A percentile compares a stretch with the other conserved stretches of the same genome.
Evolutionary conservation across 2,888 invertebrate species (phyloP).

Genomic region (Hylaea fasciaria): DNA sequence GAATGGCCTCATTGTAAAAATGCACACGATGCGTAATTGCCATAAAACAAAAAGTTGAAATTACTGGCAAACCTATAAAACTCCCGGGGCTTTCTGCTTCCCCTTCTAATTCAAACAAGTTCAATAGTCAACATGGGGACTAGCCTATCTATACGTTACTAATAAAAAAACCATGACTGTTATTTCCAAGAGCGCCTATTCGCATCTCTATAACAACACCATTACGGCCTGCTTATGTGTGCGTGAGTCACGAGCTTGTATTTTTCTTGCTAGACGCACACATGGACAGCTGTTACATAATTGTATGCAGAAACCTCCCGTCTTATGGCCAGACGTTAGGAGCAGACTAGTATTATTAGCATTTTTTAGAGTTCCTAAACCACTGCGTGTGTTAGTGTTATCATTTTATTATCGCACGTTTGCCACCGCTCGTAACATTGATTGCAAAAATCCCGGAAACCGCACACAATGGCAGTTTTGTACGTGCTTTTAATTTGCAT

Average conservation of each 20-base stretch:
- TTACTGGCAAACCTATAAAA: slow-evolving; percentile 42
- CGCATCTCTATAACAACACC: slow-evolving; percentile 52
- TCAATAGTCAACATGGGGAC: slow-evolving; percentile 42
- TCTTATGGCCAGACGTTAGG: slow-evolving; percentile 36
- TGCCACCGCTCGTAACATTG: slow-evolving; percentile 17
- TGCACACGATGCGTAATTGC: slow-evolving; percentile 42
- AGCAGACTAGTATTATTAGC: slow-evolving; percentile 40
- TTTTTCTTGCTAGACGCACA: slow-evolving; percentile 51
- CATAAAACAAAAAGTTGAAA: slow-evolving; percentile 40
- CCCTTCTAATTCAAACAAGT: slow-evolving; percentile 47
- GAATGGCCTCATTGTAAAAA: slow-evolving; percentile 36
- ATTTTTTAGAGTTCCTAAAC: slow-evolving; percentile 38
- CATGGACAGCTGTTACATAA: slow-evolving; percentile 48
- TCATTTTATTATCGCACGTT: slow-evolving; percentile 30
- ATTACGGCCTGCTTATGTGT: slow-evolving; percentile 46
- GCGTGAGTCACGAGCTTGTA: slow-evolving; percentile 58
- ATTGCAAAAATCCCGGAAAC: slow-evolving; percentile 34
- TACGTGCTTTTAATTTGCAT: neutral
- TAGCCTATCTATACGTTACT: slow-evolving; percentile 38
- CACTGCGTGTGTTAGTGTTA: slow-evolving; percentile 25
- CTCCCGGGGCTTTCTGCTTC: slow-evolving; percentile 29
- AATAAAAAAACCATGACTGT: slow-evolving; percentile 48
- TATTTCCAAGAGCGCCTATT: slow-evolving; percentile 51
- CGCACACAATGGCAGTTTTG: slow-evolving; percentile 7
- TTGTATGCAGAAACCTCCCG: slow-evolving; percentile 46